Base-by-base conservation (phyloP, 2,888 invertebrate genomes). In the Callosobruchus maculatus region DNA sequence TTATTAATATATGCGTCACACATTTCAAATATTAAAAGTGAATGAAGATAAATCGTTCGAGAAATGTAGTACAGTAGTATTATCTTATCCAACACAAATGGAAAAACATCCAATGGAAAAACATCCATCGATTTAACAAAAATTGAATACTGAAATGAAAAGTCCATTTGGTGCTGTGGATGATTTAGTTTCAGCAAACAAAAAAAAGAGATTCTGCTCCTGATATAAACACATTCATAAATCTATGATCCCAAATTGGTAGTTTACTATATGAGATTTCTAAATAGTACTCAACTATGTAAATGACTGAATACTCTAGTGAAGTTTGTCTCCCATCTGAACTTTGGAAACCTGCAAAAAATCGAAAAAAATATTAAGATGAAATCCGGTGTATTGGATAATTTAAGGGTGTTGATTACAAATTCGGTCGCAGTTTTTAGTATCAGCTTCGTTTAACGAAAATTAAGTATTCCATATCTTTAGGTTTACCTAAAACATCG, bases 291-390 rank as follows among this genome's bases (percentile, higher is more conserved):
- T 18, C 18, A 7, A 49, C 49, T 13, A 49, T 4, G 4, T 49
- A 5, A 49, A 49, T 18, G 13, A 49, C 49, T 7, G 13, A 49
- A 7, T 49, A 49, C 49, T 70, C 73, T 75, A 77, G 70, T 77
- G 75, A 0, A 73, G 66, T 68, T 78, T 77, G 30, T 78, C 75
- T 20, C 78, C 78, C 78, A 78, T 78, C 31, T 75, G 77, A 5
- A 78, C 76, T 68, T 74, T 78, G 5, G 78, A 77, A 4, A 78
- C 74, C 75, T 76, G 31, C 22, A 74, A 49, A 72, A 67, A 73
- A 72, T 66, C 69, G 72, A 66, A 72, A 20, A 67, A 49, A 26
- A 31, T 68, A 69, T 21, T 69, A 26, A 69, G n/a, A 67, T 68
- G 2, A 26, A 71, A 26, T 70, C 0, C 22, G 0, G 26, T 26